A percentile compares a stretch with the other conserved stretches of the same genome.
These are phyloP conservation scores for Ariolimax columbianus DNA, from an alignment of 2,888 invertebrate species.

Conservation along the genomic window DNA sequence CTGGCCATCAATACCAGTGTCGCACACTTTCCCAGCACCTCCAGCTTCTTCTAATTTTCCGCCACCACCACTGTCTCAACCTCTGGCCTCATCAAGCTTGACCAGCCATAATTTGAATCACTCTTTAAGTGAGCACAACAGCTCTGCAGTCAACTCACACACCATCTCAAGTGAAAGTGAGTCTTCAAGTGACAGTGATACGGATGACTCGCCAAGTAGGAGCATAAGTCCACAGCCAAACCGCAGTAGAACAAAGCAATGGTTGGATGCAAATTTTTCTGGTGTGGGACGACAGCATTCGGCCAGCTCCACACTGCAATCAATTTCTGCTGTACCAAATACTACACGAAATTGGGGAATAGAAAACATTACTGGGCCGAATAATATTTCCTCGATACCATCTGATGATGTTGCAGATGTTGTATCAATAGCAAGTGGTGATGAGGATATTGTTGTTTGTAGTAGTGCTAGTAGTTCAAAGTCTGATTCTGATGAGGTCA, in stretches of 20 bases:
- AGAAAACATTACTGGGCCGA: not conserved
- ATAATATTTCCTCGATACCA: not conserved
- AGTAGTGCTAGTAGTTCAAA: constrained; percentile 41
- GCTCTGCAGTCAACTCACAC: constrained; percentile 25
- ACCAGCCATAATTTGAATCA: not conserved
- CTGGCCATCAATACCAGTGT: constrained; percentile 41
- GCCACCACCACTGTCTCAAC: constrained; percentile 11
- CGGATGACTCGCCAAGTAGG: constrained; percentile 22
- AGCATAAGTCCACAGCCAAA: not conserved
- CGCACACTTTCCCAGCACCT: constrained; percentile 34
- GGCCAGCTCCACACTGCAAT: not conserved
- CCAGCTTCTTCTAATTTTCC: constrained; percentile 33
- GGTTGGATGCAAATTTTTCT: constrained; percentile 45
- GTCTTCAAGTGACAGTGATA: constrained; percentile 30
- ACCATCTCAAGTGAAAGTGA: constrained; percentile 43
- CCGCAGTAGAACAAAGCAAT: constrained; percentile 42
- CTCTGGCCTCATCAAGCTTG: constrained; percentile 8
- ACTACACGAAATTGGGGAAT: constrained; percentile 2
- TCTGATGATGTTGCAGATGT: constrained; percentile 19
- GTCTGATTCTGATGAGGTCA: constrained; percentile 39
- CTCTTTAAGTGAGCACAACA: constrained; percentile 20
- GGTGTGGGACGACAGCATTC: not conserved
- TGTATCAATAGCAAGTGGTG: constrained; percentile 42
- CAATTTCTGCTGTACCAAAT: not conserved
- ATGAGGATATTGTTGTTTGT: constrained; percentile 46